Evolutionary conservation across 2,113 vertebrate genomes (phyloP).

Genomic region (Himantopus leucocephalus): DNA sequence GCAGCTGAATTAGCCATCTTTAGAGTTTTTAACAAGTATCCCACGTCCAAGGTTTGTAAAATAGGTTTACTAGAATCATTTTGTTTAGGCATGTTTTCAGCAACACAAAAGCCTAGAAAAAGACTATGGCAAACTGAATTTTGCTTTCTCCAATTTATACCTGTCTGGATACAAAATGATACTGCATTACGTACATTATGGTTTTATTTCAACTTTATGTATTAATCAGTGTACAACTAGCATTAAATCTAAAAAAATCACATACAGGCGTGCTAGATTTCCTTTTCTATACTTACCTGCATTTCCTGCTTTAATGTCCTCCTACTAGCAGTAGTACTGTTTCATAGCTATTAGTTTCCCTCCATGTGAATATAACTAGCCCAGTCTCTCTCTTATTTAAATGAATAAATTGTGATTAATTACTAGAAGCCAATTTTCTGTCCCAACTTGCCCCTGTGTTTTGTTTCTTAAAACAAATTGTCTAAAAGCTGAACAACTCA

Average conservation of each 20-base stretch:
- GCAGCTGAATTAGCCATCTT: slow-evolving; percentile 98
- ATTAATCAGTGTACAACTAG: neutral
- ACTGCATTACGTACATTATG: neutral
- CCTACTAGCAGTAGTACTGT: neutral
- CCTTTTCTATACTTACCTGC: neutral
- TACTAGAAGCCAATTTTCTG: neutral
- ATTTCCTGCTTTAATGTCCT: neutral
- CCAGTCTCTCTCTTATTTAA: neutral
- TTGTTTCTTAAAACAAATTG: neutral
- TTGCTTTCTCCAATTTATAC: neutral
- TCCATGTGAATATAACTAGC: neutral
- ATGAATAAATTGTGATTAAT: neutral
- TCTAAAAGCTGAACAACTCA: neutral
- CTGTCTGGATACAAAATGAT: neutral
- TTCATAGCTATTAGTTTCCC: neutral
- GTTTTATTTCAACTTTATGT: neutral
- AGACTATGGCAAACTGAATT: neutral
- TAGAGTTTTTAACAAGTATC: slow-evolving; percentile 93
- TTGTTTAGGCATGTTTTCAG: neutral
- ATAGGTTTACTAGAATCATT: neutral
- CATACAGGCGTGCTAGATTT: neutral
- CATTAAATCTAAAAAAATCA: neutral
- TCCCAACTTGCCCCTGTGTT: neutral
- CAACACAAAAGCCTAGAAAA: neutral
- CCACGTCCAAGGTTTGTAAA: slow-evolving; percentile 86